Conservation (phyloP, 2,113 vertebrate genomes). For the Phocoena sinus region DNA sequence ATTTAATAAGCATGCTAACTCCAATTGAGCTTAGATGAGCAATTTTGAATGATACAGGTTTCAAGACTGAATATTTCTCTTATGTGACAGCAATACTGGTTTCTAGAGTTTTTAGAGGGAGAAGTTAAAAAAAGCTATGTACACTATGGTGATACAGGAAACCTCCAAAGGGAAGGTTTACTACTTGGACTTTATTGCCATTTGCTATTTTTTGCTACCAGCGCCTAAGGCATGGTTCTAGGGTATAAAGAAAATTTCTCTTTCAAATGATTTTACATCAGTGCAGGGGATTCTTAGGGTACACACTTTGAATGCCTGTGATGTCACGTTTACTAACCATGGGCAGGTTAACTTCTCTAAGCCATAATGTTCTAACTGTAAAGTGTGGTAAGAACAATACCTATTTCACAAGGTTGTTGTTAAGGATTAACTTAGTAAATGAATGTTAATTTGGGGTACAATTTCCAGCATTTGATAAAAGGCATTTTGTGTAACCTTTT, state of each 20-base stretch:
- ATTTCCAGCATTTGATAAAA: neutral
- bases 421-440: neutral
- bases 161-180: neutral
- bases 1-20: neutral
- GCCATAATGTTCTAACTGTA: neutral
- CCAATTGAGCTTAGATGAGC: neutral
- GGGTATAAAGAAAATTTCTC: neutral
- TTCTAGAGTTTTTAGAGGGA: neutral
- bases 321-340: neutral
- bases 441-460: neutral
- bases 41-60: slow-evolving; percentile 9
- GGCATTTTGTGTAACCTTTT: neutral
- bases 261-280: neutral
- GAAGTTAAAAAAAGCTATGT: neutral
- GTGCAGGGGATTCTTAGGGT: neutral
- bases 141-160: neutral
- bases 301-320: neutral
- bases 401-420: neutral
- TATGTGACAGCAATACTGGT: neutral
- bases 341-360: neutral
- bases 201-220: slow-evolving; percentile 9
- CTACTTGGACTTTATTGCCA: neutral
- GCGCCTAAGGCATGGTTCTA: neutral
- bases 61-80: slow-evolving; percentile 22
- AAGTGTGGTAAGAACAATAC: neutral